Base-by-base conservation (phyloP, 2,113 vertebrate genomes). In the Oreochromis spilurus region DNA sequence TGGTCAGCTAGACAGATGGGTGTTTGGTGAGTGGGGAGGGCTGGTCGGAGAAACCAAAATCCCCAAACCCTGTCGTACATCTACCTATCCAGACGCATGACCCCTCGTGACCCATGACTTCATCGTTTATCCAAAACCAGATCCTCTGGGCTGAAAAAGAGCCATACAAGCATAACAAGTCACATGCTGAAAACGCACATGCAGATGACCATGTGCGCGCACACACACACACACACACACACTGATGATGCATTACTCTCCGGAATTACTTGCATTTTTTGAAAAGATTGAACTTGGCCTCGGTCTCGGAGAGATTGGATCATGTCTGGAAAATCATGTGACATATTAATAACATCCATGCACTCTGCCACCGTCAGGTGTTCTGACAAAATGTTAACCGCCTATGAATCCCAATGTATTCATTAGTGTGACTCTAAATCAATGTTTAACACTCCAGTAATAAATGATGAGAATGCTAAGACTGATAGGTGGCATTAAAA, bases 401-500 rank as follows among this genome's bases (percentile, higher is more conserved):
- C 17, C 48, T 58, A 89, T 84, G 94, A 96, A 95, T 96, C 78
- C 29, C 91, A 94, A 93, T 92, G 91, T 21, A 89, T 90, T 93
- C 91, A 93, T 96, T 95, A 95, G 57, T 2, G 79, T 19, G 43
- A 34, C 43, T 90, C 55, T 89, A 91, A 94, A 95, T 94, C 88
- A 87, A 85, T 38, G 85, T 83, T 87, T 82, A 53, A 70, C 84
- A 75, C 92, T 54, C 19, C 16, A 31, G 84, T 95, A 95, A 95
- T 93, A 91, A 88, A 92, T 55, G 85, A 94, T 92, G 89, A 84
- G 86, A 81, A 95, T 93, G 90, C 93, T 85, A 2, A 86, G 93
- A 95, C 84, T 92, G 94, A 95, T 92, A 90, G 93, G 84, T 91
- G 89, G 84, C 88, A 94, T 94, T 94, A 94, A 84, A 72, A 52